phyloP scores from a whole-genome alignment of 2,113 vertebrate genomes.

The Petrocephalus microphthalmus region DNA sequence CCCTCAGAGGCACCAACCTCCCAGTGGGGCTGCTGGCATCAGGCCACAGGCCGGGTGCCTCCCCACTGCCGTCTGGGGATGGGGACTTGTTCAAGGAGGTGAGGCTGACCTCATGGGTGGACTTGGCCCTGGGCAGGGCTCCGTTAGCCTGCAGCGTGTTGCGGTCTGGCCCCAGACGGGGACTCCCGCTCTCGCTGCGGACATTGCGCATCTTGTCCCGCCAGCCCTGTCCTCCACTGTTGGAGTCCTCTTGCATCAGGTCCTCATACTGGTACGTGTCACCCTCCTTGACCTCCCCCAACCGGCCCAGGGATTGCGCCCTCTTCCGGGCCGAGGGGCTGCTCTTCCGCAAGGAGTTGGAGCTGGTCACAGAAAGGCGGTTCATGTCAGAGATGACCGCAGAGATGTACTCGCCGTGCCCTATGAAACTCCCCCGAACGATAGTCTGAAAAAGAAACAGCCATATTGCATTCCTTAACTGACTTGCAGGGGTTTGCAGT shows the following conservation, averaged over 20 bases:
- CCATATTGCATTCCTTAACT: neutral
- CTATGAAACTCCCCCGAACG: slow-evolving; percentile 83
- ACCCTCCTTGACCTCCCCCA: slow-evolving; percentile 78
- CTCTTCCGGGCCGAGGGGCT: slow-evolving; percentile 80
- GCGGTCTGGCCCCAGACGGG: slow-evolving; percentile 68
- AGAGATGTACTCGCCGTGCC: slow-evolving; percentile 83
- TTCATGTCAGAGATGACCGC: slow-evolving; percentile 89
- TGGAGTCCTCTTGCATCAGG: slow-evolving; percentile 65
- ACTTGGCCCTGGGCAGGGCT: slow-evolving; percentile 74
- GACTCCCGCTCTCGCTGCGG: slow-evolving; percentile 74
- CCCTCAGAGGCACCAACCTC: slow-evolving; percentile 60
- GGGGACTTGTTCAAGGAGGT: slow-evolving; percentile 43
- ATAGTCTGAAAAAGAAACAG: slow-evolving; percentile 70
- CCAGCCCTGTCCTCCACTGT: slow-evolving; percentile 69
- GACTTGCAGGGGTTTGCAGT: neutral
- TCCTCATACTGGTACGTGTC: slow-evolving; percentile 82
- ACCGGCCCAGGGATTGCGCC: slow-evolving; percentile 82
- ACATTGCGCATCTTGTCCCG: slow-evolving; percentile 69
- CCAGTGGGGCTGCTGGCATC: slow-evolving; percentile 58
- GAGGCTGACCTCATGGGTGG: slow-evolving; percentile 71
- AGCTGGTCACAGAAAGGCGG: slow-evolving; percentile 90
- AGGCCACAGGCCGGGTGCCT: slow-evolving; percentile 42
- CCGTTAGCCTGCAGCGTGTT: slow-evolving; percentile 75
- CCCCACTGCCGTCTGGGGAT: slow-evolving; percentile 26
- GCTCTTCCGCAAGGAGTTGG: slow-evolving; percentile 84